Base-by-base conservation (phyloP, 2,113 vertebrate genomes). In the Sprattus sprattus region DNA sequence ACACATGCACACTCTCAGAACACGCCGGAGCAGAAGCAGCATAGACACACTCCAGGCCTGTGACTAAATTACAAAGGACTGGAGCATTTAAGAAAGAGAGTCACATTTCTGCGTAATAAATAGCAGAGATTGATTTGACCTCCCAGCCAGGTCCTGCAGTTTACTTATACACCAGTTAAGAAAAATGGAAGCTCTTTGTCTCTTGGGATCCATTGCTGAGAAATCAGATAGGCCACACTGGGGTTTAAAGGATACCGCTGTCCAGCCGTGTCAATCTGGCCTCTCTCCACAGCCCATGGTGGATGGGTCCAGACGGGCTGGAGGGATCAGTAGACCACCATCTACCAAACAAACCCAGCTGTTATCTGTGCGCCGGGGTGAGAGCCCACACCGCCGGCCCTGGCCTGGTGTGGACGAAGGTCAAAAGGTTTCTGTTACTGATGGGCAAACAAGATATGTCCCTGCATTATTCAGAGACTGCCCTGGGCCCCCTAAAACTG, bases 61-160 rank as follows among this genome's bases (percentile, higher is more conserved):
- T 87, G 94, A 90, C 93, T 97, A 97, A 97, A 96, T 97, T 96
- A 96, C 95, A 95, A 91, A 95, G 94, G 96, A 97, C 95, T 90
- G 95, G 93, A 95, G 95, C 94, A 96, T 97, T 98, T 98, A 97
- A 97, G 96, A 97, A 93, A 93, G 94, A 94, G 97, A 96, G 96
- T 98, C 97, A 96, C 95, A 96, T 99, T 99, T 99, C 97, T 81
- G 94, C 96, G 96, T 97, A 98, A 99, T 99, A 98, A 99, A 99
- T 96, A 97, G 97, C 96, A 97, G 86, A 92, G 96, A 98, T 98
- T 99, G 97, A 97, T 97, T 97, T 97, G 94, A 96, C 97, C 96
- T 96, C 96, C 95, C 95, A 94, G 96, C 93, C 96, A 87, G 96
- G 96, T 96, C 96, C 93, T 92, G 45, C 95, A 96, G 94, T 96